Conservation (phyloP, 1,140 invertebrate genomes). For the Calephelis virginiensis region DNA sequence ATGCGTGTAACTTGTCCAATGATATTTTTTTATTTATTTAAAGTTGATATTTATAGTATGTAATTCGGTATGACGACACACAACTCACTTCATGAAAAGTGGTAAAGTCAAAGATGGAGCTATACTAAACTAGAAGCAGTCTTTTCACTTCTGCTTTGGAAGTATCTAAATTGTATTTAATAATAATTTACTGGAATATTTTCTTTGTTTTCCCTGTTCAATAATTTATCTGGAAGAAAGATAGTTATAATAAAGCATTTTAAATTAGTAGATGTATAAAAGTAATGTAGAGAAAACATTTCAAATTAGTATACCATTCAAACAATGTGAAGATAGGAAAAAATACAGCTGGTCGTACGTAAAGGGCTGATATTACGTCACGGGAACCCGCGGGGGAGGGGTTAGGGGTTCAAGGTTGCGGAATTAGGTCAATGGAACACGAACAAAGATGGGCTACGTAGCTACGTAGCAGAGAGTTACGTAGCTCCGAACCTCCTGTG, state of each 20-base stretch:
- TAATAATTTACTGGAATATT: too few relatives aligned
- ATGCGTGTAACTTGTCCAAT: too few relatives aligned
- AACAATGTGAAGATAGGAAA: conserved; percentile 9
- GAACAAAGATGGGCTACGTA: conserved; percentile 47
- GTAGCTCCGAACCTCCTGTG: not conserved
- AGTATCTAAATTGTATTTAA: too few relatives aligned
- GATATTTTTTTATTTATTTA: too few relatives aligned
- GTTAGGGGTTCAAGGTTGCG: conserved; percentile 64
- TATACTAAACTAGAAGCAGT: too few relatives aligned
- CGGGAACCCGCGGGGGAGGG: conserved; percentile 43
- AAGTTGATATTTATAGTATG: too few relatives aligned
- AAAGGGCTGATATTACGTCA: conserved; percentile 43
- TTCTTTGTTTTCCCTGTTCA: not conserved
- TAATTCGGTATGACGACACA: too few relatives aligned
- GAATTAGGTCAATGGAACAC: conserved; percentile 67
- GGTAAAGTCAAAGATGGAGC: too few relatives aligned
- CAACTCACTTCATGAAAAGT: too few relatives aligned
- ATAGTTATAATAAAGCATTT: too few relatives aligned
- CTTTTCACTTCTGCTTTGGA: too few relatives aligned
- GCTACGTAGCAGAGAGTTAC: not conserved
- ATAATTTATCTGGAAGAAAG: not conserved
- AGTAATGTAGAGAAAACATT: not conserved
- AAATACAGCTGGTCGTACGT: conserved; percentile 20
- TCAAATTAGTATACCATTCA: conserved; percentile 1
- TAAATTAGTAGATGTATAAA: too few relatives aligned